These are phyloP conservation scores for Panthera tigris DNA, from an alignment of 2,113 vertebrate genomes.

Conservation along the genomic window DNA sequence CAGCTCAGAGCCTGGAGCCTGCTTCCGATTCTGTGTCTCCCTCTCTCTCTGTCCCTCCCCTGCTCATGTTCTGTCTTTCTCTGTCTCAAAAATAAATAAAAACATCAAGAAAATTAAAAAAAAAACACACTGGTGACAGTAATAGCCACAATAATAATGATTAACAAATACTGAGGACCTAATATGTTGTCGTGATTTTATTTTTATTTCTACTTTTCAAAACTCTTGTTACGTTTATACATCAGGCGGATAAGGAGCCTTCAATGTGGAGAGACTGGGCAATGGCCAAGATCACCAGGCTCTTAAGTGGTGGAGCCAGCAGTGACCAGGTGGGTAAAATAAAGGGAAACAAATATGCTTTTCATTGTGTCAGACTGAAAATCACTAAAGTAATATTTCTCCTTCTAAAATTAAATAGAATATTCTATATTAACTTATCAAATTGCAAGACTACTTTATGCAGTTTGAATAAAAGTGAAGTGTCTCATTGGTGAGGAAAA, in stretches of 20 bases:
- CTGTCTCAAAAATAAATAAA: no score
- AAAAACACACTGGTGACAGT: background rate
- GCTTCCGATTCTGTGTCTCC: no score
- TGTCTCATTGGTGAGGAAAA: slow-evolving; percentile 29
- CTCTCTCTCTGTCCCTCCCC: no score
- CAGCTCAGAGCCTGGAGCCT: no score
- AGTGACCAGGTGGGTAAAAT: background rate
- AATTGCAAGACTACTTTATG: slow-evolving; percentile 15
- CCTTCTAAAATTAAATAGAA: background rate
- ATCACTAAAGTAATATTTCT: background rate
- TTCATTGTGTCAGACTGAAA: slow-evolving; percentile 22
- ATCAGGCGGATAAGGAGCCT: background rate
- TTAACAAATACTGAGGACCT: background rate
- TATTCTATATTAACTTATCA: background rate
- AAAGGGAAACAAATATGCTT: background rate
- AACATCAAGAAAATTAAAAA: no score
- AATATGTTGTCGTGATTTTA: background rate
- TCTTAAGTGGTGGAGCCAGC: background rate
- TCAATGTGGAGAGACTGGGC: background rate
- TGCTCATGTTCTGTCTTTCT: no score
- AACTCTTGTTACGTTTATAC: background rate
- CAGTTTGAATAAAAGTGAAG: slow-evolving; percentile 54
- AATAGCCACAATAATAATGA: background rate
- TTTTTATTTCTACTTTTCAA: background rate
- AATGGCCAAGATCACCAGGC: background rate